Conservation (phyloP, 30 jellyfish, hydroid and myxozoan species). For the Aurelia coerulea region DNA sequence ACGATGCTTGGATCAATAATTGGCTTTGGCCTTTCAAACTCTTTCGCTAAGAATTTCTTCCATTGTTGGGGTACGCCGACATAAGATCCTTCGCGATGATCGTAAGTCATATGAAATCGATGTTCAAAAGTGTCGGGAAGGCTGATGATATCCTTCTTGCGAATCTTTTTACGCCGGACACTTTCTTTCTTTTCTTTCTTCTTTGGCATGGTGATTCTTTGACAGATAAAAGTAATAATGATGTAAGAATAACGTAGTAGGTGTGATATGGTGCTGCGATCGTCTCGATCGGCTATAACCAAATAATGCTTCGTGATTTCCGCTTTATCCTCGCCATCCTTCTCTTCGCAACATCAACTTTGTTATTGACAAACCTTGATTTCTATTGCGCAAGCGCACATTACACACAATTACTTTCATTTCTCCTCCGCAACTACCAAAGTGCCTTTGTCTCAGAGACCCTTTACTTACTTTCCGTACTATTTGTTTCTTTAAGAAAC, state of each 20-base stretch:
- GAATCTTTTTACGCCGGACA: slow-evolving; percentile 71
- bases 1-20: slow-evolving; percentile 90
- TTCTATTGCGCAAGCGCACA: slow-evolving; percentile 49
- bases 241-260: too few species aligned
- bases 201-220: slow-evolving; percentile 54
- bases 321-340: slow-evolving; percentile 48
- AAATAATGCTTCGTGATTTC: slow-evolving; percentile 22
- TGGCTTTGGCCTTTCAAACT: slow-evolving; percentile 94
- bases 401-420: neutral
- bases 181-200: slow-evolving; percentile 39
- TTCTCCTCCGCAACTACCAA: slow-evolving; percentile 34
- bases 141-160: slow-evolving; percentile 90
- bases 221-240: neutral
- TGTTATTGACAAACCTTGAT: slow-evolving; percentile 46
- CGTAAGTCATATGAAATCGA: slow-evolving; percentile 95
- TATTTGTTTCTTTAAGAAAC: too few species aligned
- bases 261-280: neutral
- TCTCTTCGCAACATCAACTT: slow-evolving; percentile 41
- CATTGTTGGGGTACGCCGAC: slow-evolving; percentile 98
- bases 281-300: neutral
- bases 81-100: slow-evolving; percentile 89
- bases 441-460: too few species aligned
- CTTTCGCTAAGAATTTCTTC: slow-evolving; percentile 92
- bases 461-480: too few species aligned
- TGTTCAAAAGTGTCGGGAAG: slow-evolving; percentile 85